Evolutionary conservation across 1,140 invertebrate species (phyloP), one percentile per base, ranked within the genome.

Genomic region (Drosophila yakuba): DNA sequence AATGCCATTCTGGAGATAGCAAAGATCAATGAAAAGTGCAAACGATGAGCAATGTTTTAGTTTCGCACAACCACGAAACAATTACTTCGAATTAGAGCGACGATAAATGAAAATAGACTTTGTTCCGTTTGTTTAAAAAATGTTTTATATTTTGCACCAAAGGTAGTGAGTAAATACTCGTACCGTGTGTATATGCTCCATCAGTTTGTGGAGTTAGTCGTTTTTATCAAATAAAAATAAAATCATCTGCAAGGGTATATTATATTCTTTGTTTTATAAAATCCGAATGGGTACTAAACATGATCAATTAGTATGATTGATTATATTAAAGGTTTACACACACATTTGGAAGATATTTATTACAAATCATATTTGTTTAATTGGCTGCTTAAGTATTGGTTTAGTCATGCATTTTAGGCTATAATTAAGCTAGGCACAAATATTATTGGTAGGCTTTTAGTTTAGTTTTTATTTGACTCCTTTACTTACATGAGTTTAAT

Each of bases 361-460:
- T 36, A 64, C 17, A 64, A 52, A 44, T 67, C 15, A 36, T 62
- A 38, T 48, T 15, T 50, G 28, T 64, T 68, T 52, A 64, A 52
- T 66, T 47, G 64, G 47, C 64, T 68, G 64, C 64, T 68, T 64
- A 52, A 12, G 64, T 64, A 68, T 63, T 52, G 35, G 47, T 38
- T 69, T 58, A 69, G 56, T 57, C 64, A 57, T 69, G 64, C 67
- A 57, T 57, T 57, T 71, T 41, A 48, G 63, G 67, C 64, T 48
- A 71, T 38, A 38, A 36, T 71, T 57, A 69, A 48, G 67, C 61
- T 66, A 45, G 62, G 64, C 52, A 69, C 44, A n/a, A 47, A 71
- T 35, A 56, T 39, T 69, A 56, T 68, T 45, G 51, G 32, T 56
- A 28, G 23, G n/a, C 35, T 41, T 69, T 58, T 11, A 58, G 48